Conservation (phyloP, 2,797 vertebrate species). For the Hydrocynus forskahlii region DNA sequence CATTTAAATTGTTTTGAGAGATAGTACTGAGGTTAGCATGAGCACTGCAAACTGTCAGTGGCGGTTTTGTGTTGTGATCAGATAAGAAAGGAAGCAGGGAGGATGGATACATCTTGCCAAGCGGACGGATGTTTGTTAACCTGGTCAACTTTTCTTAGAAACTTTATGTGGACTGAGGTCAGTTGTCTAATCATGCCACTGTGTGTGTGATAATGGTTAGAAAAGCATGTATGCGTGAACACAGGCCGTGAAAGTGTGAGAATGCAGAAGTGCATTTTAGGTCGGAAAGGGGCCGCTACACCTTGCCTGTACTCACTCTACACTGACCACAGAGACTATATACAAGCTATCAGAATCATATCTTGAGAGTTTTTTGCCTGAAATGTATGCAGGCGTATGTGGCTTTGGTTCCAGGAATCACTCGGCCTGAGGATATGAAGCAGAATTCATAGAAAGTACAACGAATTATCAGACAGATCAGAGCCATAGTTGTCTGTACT, state of each 20-base stretch:
- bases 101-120: slow-evolving; percentile 13
- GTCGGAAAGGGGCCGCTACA: not conserved
- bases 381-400: not conserved
- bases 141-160: slow-evolving; percentile 52
- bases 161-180: slow-evolving; percentile 12
- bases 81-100: slow-evolving; percentile 43
- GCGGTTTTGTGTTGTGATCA: slow-evolving; percentile 33
- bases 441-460: slow-evolving; percentile 16
- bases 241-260: not conserved
- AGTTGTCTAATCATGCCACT: not conserved
- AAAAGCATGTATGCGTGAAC: not conserved
- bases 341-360: not conserved
- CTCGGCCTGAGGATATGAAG: slow-evolving; percentile 16
- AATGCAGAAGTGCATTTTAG: not conserved
- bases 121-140: slow-evolving; percentile 40
- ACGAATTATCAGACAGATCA: slow-evolving; percentile 8
- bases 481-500: too few relatives aligned
- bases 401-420: slow-evolving; percentile 18
- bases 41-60: not conserved
- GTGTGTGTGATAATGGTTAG: not conserved
- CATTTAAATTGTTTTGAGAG: not conserved
- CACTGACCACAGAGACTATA: not conserved
- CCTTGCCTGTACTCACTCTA: not conserved
- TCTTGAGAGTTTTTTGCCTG: not conserved
- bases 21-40: not conserved